Evolutionary conservation across 2,888 invertebrate genomes (phyloP), one percentile per base, ranked within the genome.

Genomic region (Dyspetes luteomarginatus): DNA sequence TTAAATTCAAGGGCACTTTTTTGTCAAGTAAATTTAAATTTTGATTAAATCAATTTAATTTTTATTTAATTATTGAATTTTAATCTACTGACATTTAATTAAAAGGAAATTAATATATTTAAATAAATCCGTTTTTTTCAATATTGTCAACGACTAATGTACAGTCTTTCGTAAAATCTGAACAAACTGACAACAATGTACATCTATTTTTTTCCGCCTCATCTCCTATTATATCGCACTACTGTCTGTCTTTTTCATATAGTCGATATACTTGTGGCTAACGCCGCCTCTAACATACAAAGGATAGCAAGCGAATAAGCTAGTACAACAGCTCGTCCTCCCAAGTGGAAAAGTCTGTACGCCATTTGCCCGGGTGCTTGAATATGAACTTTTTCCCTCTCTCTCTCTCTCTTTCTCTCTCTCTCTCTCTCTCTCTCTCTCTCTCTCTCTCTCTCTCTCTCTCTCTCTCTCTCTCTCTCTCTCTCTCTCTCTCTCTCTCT

Each of bases 311-410:
- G 45, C 71, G 71, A 76, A 67, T 67, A 76, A 76, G 71, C 75
- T 60, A 45, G 76, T 72, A 76, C 9, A 36, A 36, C 75, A 68
- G 67, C 76, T 80, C 80, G 72, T 80, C 72, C 67, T 55, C 52
- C 68, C 83, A 55, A 87, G 88, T 83, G 87, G 86, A 86, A 87
- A 86, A 87, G 86, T 88, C 88, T 85, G 85, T 85, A 85, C 84
- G 84, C 85, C 82, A 85, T 87, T 88, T 87, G 86, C 85, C 72
- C 82, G 77, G 80, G 65, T 82, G 80, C 68, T 82, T 52, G 48
- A 78, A 82, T 80, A 76, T 72, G 60, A 76, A 76, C 71, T 76
- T 72, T 68, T 64, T 43, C 62, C 26, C 19, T 30, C 28, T 68
- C 30, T 50, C 24, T 58, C 30, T 72, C 60, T 71, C 62, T 67